Percentiles rank a stretch among this genome's conserved stretches.
phyloP scores from a whole-genome alignment of 1,140 invertebrate genomes.

The Lasioglossum baleicum region DNA sequence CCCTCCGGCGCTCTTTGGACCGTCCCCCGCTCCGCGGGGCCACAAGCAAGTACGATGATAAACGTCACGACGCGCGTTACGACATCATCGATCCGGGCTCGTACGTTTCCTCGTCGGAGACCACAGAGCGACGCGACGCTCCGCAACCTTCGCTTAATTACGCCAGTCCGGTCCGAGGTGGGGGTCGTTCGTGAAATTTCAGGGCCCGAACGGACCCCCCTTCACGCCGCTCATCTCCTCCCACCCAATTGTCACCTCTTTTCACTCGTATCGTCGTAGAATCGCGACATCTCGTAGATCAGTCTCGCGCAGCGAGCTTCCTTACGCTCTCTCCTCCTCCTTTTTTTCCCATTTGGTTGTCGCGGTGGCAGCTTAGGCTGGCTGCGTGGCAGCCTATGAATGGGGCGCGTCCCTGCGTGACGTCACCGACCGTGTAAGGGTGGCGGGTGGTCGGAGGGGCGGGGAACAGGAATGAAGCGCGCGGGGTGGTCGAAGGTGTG shows the following conservation, averaged over 20 bases:
- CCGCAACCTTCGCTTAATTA: conserved; percentile 46
- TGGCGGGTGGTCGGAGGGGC: background rate
- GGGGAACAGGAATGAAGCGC: conserved; percentile 35
- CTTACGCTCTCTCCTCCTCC: background rate
- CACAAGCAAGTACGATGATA: conserved; percentile 58
- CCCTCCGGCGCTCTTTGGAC: background rate
- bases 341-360: conserved; percentile 31
- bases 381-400: conserved; percentile 75
- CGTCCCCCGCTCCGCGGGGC: conserved; percentile 6
- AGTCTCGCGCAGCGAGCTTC: background rate
- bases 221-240: background rate
- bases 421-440: conserved; percentile 64
- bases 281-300: too few species aligned
- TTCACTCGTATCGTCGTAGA: too few species aligned
- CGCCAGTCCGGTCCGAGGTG: background rate
- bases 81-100: conserved; percentile 56
- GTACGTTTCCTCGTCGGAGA: conserved; percentile 26
- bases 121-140: conserved; percentile 16
- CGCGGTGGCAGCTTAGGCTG: conserved; percentile 43
- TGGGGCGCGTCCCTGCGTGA: conserved; percentile 76
- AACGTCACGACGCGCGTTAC: conserved; percentile 56
- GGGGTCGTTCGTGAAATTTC: conserved; percentile 18
- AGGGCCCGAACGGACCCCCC: conserved; percentile 8
- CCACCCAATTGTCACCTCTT: background rate
- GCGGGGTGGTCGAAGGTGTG: conserved; percentile 47